A percentile compares a stretch with the other conserved stretches of the same genome.
These are phyloP conservation scores for Zaprionus gabonicus DNA, from an alignment of 1,140 invertebrate species.

Conservation along the genomic window DNA sequence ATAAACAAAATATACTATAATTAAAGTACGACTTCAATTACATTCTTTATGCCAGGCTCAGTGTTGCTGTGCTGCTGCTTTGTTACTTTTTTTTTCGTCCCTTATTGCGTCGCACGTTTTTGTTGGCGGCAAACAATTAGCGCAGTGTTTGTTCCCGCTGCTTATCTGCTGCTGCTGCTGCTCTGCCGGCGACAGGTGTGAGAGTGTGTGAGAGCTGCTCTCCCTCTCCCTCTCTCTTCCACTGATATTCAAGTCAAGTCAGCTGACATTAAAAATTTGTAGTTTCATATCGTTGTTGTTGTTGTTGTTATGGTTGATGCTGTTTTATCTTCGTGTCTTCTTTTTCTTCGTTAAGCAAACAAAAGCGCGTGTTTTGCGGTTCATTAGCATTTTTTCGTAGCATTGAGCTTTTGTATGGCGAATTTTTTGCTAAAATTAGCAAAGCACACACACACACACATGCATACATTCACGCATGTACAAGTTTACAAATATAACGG, in stretches of 20 bases:
- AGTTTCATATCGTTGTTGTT: constrained; percentile 28
- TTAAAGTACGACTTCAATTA: not conserved
- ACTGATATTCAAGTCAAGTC: constrained; percentile 46
- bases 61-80: constrained; percentile 24
- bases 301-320: constrained; percentile 25
- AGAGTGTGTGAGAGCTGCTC: constrained; percentile 19
- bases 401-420: constrained; percentile 42
- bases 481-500: constrained; percentile 54
- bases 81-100: constrained; percentile 25
- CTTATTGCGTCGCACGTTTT: constrained; percentile 60
- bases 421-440: constrained; percentile 70
- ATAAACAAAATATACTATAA: no score
- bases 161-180: constrained; percentile 29
- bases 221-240: not conserved
- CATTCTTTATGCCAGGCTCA: not conserved
- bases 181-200: constrained; percentile 40
- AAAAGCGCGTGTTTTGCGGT: constrained; percentile 40
- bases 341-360: constrained; percentile 24
- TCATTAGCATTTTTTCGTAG: constrained; percentile 59
- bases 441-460: constrained; percentile 14
- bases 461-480: constrained; percentile 5
- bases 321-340: constrained; percentile 13
- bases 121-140: constrained; percentile 57
- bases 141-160: constrained; percentile 41
- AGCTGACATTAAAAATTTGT: constrained; percentile 68